phyloP scores from a whole-genome alignment of 2,797 vertebrate genomes.

The Danio jaintianensis region DNA sequence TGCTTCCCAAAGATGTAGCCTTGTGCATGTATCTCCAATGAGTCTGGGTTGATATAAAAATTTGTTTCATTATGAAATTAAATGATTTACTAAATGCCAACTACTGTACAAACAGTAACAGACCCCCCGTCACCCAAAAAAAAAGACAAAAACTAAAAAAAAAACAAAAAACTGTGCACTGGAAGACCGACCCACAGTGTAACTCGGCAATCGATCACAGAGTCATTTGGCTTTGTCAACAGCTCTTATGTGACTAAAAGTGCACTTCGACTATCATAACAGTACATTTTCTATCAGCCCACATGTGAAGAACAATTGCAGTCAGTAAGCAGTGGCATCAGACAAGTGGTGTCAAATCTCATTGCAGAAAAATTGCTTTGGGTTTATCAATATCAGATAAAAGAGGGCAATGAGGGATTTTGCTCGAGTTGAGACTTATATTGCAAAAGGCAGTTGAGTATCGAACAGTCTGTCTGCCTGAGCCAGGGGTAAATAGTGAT shows the following conservation, averaged over 20 bases:
- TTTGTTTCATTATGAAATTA: not conserved
- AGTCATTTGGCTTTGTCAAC: constrained; percentile 52
- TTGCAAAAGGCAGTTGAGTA: constrained; percentile 75
- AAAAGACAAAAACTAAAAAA: too few relatives aligned
- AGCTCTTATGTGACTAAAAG: constrained; percentile 27
- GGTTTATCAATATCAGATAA: constrained; percentile 39
- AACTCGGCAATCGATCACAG: constrained; percentile 22
- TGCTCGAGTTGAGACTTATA: constrained; percentile 67
- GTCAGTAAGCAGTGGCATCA: not conserved
- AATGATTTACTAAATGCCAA: constrained; percentile 25
- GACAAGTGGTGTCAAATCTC: constrained; percentile 12
- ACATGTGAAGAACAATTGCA: not conserved
- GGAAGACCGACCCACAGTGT: constrained; percentile 19
- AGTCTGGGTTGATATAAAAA: not conserved
- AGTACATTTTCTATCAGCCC: constrained; percentile 31
- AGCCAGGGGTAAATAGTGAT: constrained; percentile 73
- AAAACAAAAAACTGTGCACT: not conserved
- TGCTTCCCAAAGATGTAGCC: too few relatives aligned
- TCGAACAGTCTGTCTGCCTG: constrained; percentile 65
- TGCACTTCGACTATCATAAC: constrained; percentile 28
- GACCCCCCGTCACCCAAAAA: not conserved
- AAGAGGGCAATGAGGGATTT: constrained; percentile 59
- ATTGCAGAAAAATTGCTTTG: constrained; percentile 29
- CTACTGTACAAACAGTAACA: not conserved
- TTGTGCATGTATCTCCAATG: not conserved